These are phyloP conservation scores for Miltochrista miniata DNA, from an alignment of 2,888 invertebrate genomes.

Conservation along the genomic window DNA sequence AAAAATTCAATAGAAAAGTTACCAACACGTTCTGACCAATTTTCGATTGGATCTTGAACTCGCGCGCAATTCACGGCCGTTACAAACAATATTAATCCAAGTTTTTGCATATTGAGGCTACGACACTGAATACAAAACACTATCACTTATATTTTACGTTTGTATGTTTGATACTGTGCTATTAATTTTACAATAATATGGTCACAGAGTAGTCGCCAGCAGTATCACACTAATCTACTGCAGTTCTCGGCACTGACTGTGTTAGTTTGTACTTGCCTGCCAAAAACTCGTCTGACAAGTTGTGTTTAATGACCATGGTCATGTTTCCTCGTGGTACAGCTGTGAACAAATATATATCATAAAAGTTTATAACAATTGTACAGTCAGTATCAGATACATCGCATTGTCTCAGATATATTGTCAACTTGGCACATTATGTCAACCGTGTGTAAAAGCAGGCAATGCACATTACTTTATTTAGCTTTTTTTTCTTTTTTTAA, in stretches of 20 bases:
- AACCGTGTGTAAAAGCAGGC: no score
- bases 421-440: no score
- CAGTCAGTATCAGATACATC: no score
- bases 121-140: not conserved
- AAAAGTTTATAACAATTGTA: no score
- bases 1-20: conserved; percentile 73
- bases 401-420: no score
- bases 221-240: conserved; percentile 1
- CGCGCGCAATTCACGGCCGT: conserved; percentile 11
- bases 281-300: conserved; percentile 4
- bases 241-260: conserved; percentile 2
- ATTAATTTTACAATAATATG: not conserved
- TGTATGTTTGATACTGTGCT: not conserved
- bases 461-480: no score
- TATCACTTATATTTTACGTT: not conserved
- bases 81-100: conserved; percentile 5
- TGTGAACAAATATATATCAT: not conserved
- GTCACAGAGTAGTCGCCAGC: not conserved
- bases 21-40: conserved; percentile 64
- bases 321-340: not conserved
- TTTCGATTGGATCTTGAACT: conserved; percentile 16
- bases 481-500: no score
- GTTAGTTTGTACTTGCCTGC: no score
- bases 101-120: not conserved
- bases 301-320: not conserved